Percentiles rank a stretch among this genome's conserved stretches.
These are phyloP conservation scores for Entomobrya multifasciata DNA, from an alignment of 2,888 invertebrate genomes.

Conservation along the genomic window DNA sequence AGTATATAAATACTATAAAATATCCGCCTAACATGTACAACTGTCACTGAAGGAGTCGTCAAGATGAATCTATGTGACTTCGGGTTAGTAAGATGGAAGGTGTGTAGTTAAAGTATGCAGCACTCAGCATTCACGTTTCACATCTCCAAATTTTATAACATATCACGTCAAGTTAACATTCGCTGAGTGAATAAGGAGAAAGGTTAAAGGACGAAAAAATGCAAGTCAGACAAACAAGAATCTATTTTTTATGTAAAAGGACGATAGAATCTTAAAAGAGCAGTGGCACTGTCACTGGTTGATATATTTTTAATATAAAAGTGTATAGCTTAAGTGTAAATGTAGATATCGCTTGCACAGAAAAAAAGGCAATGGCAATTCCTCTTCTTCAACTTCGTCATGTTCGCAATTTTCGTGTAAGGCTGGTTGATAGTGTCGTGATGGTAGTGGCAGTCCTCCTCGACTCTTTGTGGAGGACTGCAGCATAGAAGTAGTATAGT, in stretches of 20 bases:
- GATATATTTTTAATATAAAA: too few species aligned
- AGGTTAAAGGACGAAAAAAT: constrained; percentile 9
- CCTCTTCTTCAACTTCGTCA: too few species aligned
- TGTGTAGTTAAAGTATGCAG: constrained; percentile 27
- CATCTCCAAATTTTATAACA: constrained; percentile 51
- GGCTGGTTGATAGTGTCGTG: too few species aligned
- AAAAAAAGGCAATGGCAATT: constrained; percentile 4
- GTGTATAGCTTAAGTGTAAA: too few species aligned
- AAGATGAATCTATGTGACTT: constrained; percentile 50
- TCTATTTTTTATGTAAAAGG: too few species aligned
- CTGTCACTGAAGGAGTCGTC: constrained; percentile 20
- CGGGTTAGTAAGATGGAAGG: constrained; percentile 7
- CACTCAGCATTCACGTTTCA: constrained; percentile 38
- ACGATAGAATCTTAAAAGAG: too few species aligned
- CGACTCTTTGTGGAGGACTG: not conserved
- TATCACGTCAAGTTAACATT: constrained; percentile 32
- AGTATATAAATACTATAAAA: constrained; percentile 1
- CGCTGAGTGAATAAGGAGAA: constrained; percentile 2
- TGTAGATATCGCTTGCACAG: not conserved
- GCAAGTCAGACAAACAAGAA: constrained; percentile 13
- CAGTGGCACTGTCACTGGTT: too few species aligned
- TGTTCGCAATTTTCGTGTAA: not conserved
- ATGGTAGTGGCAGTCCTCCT: not conserved
- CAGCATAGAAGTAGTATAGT: too few species aligned
- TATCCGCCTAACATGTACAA: constrained; percentile 6